Evolutionary conservation across 1,140 invertebrate species (phyloP).

Genomic region (Hycleus cichorii): DNA sequence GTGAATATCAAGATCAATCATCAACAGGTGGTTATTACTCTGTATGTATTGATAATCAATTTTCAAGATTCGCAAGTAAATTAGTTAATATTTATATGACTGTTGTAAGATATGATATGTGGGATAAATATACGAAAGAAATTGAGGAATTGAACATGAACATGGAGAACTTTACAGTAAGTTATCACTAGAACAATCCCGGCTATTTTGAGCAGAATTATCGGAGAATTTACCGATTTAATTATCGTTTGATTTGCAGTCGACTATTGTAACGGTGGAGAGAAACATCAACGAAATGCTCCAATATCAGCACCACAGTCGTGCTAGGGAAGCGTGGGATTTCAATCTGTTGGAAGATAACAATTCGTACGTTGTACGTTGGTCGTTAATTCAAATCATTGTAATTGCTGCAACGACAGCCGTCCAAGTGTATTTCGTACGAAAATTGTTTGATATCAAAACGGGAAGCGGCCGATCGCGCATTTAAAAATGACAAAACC

Average conservation of each 20-base stretch:
- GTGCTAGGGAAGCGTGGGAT: constrained; percentile 71
- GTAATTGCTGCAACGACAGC: constrained; percentile 69
- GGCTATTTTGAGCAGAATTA: no score
- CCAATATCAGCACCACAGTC: constrained; percentile 70
- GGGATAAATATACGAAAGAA: constrained; percentile 87
- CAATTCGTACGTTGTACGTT: constrained; percentile 76
- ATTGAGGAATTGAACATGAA: constrained; percentile 79
- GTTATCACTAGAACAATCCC: constrained; percentile 23
- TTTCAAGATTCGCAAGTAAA: constrained; percentile 86
- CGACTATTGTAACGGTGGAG: constrained; percentile 60
- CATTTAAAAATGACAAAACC: constrained; percentile 22
- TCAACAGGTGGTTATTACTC: constrained; percentile 79
- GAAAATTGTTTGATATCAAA: constrained; percentile 78
- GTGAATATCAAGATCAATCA: constrained; percentile 79
- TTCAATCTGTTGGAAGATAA: constrained; percentile 76
- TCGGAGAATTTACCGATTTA: neutral
- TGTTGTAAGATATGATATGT: constrained; percentile 88
- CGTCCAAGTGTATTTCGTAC: constrained; percentile 80
- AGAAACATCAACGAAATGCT: constrained; percentile 79
- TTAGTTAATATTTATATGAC: constrained; percentile 90
- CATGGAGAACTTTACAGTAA: constrained; percentile 85
- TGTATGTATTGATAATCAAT: constrained; percentile 94
- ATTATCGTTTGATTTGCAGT: neutral
- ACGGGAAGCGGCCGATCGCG: constrained; percentile 48
- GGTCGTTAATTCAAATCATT: constrained; percentile 80